Base-by-base conservation (phyloP, 2,888 invertebrate genomes). In the Laspeyria flexula region DNA sequence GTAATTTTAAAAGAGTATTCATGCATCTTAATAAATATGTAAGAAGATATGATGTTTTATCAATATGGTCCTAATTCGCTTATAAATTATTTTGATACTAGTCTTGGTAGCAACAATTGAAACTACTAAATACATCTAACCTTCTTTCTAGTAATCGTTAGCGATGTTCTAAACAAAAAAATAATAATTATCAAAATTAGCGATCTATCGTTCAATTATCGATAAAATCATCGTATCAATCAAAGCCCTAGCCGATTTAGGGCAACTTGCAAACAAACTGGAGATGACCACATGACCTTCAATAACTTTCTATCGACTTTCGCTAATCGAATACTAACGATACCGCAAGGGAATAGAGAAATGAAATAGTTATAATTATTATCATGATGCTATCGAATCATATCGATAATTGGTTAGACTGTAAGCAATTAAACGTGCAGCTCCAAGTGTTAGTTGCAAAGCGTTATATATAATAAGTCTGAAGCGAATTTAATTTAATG, bases 261-360 rank as follows among this genome's bases (percentile, higher is more conserved):
- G 63, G 57, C 67, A 67, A 62, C 67, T 65, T 49, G 61, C 57
- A 55, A 69, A 73, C 69, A 70, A 25, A 65, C 57, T 58, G 60
- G 58, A 67, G 69, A 70, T 69, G 69, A 65, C 71, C 73, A 63
- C 55, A 55, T 57, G 56, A 61, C 58, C 65, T 66, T 59, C 55
- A 41, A 59, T 45, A 65, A 74, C 83, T 83, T 84, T 84, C 83
- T 82, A 83, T 67, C 62, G 58, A 71, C 78, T 81, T 83, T 83
- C 83, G 77, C 79, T 82, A 68, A 77, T 73, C 77, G 67, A 68
- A 66, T 64, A 49, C 35, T 57, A 47, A 62, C 54, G 43, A 58
- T 52, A 21, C 37, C 40, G 16, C 33, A 64, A 52, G 49, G 57
- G 59, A 63, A 53, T 55, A 37, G 58, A 58, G 58, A 55, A 55